Evolutionary conservation across 2,113 vertebrate species (phyloP).

Genomic region (Lynx canadensis): DNA sequence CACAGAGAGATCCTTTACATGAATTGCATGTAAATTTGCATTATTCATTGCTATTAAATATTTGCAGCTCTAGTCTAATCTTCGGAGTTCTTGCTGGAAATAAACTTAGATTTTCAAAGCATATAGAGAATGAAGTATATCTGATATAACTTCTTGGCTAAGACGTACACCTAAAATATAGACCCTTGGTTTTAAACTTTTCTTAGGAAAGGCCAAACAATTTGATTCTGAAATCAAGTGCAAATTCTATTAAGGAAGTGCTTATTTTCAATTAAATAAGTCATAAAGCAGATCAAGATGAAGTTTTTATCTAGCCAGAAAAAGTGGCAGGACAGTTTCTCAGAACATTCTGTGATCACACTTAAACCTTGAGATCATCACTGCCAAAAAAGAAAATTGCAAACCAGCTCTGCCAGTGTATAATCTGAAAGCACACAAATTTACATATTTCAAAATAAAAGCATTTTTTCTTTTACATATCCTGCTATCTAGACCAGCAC

Average conservation of each 20-base stretch:
- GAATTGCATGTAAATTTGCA: not conserved
- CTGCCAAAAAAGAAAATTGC: slow-evolving; percentile 56
- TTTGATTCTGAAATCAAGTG: slow-evolving; percentile 45
- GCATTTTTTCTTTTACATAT: not conserved
- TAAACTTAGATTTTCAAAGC: slow-evolving; percentile 46
- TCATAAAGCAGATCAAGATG: slow-evolving; percentile 33
- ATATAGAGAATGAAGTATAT: not conserved
- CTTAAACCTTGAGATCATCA: slow-evolving; percentile 24
- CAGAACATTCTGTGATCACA: slow-evolving; percentile 60
- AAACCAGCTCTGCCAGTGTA: slow-evolving; percentile 38
- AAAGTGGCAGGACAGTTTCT: slow-evolving; percentile 55
- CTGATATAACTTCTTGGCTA: slow-evolving; percentile 33
- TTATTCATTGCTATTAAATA: slow-evolving; percentile 50
- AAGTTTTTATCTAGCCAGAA: slow-evolving; percentile 57
- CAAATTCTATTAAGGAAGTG: slow-evolving; percentile 53
- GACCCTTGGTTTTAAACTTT: not conserved
- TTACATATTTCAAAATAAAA: slow-evolving; percentile 56
- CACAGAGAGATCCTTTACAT: slow-evolving; percentile 26
- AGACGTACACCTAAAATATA: slow-evolving; percentile 28
- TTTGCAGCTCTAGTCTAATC: not conserved
- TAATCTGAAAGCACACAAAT: slow-evolving; percentile 24
- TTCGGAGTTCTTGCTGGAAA: not conserved
- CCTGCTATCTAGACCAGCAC: slow-evolving; percentile 50
- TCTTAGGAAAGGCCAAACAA: not conserved
- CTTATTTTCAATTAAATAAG: slow-evolving; percentile 50